phyloP scores from a whole-genome alignment of 2,113 vertebrate genomes.

The Eleginops maclovinus region DNA sequence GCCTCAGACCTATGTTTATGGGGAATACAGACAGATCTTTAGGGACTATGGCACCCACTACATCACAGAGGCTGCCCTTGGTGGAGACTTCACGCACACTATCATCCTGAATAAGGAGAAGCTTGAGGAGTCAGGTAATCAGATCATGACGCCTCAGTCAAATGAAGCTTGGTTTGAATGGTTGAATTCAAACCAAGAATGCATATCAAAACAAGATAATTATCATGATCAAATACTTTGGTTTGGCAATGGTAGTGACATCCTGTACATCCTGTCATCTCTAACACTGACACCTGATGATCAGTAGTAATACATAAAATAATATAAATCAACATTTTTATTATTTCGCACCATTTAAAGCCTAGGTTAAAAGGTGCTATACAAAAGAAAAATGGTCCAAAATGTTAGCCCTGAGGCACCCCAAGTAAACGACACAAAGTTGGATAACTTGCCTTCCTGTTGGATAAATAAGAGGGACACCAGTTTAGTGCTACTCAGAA shows the following conservation, averaged over 20 bases:
- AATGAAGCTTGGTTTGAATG: not conserved
- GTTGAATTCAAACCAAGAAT: too few species aligned
- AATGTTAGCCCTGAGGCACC: too few species aligned
- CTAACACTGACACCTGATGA: not conserved
- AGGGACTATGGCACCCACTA: slow-evolving; percentile 93
- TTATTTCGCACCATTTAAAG: too few species aligned
- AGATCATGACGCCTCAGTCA: not conserved
- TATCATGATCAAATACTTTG: not conserved
- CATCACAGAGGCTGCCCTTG: slow-evolving; percentile 87
- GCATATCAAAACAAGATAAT: not conserved
- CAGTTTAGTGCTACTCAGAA: too few species aligned
- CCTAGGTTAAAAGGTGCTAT: too few species aligned
- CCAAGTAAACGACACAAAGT: too few species aligned
- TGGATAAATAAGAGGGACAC: too few species aligned
- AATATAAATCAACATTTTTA: too few species aligned
- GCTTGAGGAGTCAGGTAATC: slow-evolving; percentile 82
- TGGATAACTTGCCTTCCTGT: too few species aligned
- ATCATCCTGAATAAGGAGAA: slow-evolving; percentile 84
- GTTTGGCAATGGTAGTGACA: not conserved
- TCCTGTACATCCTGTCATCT: not conserved
- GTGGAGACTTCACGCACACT: slow-evolving; percentile 89
- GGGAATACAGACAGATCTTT: slow-evolving; percentile 91
- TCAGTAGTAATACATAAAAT: not conserved
- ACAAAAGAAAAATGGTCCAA: too few species aligned
- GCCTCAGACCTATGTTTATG: slow-evolving; percentile 88